Percentiles rank a stretch among this genome's conserved stretches.
Conservation (phyloP, 2,888 invertebrate genomes). For the Tubiluchus corallicola region DNA sequence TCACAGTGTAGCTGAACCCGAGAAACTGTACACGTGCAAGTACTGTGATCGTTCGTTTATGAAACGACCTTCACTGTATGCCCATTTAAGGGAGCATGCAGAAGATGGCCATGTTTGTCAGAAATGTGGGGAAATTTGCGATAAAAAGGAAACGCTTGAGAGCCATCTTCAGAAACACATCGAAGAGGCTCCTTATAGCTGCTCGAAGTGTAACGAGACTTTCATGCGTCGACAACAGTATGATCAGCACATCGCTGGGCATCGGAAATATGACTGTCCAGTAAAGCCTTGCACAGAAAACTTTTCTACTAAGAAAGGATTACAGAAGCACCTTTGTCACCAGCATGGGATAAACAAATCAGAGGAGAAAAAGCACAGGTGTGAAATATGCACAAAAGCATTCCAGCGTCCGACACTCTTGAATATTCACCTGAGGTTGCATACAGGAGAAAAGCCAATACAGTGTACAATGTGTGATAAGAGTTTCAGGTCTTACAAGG, state of each 20-base stretch:
- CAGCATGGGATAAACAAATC: constrained; percentile 16
- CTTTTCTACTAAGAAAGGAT: constrained; percentile 19
- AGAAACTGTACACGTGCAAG: constrained; percentile 17
- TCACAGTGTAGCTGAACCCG: constrained; percentile 16
- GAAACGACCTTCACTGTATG: constrained; percentile 17
- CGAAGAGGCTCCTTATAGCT: constrained; percentile 17
- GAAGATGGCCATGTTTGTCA: constrained; percentile 18
- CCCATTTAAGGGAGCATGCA: constrained; percentile 20
- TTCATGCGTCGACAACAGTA: constrained; percentile 22
- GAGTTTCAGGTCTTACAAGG: constrained; percentile 18
- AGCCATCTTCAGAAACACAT: constrained; percentile 19
- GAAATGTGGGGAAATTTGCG: constrained; percentile 20
- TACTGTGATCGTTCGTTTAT: constrained; percentile 19
- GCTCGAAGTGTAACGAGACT: constrained; percentile 18
- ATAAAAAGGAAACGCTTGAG: constrained; percentile 14
- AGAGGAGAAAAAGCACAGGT: constrained; percentile 16
- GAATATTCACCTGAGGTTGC: constrained; percentile 16
- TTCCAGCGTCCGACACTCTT: constrained; percentile 18
- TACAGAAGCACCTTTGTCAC: constrained; percentile 16
- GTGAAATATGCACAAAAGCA: constrained; percentile 17
- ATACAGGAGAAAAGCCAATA: constrained; percentile 21
- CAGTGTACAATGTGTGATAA: constrained; percentile 19
- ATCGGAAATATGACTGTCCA: constrained; percentile 18
- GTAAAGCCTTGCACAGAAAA: constrained; percentile 15
- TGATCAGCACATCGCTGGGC: constrained; percentile 19